Conservation (phyloP, 2,797 vertebrate genomes). For the Anas bahamensis region DNA sequence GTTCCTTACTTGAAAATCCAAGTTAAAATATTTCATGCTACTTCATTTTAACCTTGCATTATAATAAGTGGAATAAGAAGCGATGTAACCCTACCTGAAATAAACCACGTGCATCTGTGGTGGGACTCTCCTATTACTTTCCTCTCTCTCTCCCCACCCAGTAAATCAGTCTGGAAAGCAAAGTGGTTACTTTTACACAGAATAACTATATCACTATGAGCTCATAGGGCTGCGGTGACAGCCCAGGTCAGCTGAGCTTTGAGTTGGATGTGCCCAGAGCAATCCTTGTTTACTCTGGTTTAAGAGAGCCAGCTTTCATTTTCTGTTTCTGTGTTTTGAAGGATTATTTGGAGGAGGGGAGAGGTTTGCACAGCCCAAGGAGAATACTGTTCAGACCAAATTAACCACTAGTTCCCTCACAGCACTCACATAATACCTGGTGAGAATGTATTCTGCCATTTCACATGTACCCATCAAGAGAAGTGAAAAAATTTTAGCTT, state of each 20-base stretch:
- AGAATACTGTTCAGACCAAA: neutral
- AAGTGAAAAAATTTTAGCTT: neutral
- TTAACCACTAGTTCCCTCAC: neutral
- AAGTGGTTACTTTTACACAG: neutral
- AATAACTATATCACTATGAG: neutral
- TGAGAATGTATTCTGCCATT: neutral
- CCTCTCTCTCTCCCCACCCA: neutral
- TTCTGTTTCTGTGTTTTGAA: neutral
- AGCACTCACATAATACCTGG: neutral
- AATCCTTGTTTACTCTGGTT: neutral
- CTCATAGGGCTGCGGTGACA: neutral
- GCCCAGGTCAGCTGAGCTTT: neutral
- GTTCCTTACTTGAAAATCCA: slow-evolving; percentile 17
- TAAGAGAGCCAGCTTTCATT: neutral
- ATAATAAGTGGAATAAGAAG: neutral
- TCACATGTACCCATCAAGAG: neutral
- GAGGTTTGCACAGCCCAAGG: neutral
- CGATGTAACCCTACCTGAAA: neutral
- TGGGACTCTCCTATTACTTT: neutral
- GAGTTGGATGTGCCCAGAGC: neutral
- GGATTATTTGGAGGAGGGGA: neutral
- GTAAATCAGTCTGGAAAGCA: neutral
- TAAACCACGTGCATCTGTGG: neutral
- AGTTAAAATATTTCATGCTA: slow-evolving; percentile 19
- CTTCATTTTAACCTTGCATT: slow-evolving; percentile 9